These are phyloP conservation scores for Stegostoma tigrinum DNA, from an alignment of 2,113 vertebrate species.

Conservation along the genomic window DNA sequence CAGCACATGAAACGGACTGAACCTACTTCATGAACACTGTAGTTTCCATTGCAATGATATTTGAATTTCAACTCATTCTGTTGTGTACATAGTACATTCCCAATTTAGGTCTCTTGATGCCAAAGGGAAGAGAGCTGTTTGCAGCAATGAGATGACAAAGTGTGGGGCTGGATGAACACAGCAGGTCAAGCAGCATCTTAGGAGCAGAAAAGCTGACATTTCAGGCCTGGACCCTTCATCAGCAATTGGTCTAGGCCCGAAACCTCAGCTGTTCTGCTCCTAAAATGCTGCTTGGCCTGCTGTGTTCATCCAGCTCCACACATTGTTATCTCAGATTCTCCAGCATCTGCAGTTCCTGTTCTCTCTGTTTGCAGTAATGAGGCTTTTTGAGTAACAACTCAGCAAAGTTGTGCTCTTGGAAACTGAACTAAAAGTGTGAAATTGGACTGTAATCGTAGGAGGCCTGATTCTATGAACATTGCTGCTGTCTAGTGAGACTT, in stretches of 20 bases:
- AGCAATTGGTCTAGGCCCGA: too few relatives aligned
- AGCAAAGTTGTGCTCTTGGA: background rate
- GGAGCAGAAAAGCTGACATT: too few relatives aligned
- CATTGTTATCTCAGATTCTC: too few relatives aligned
- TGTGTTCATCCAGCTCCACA: too few relatives aligned
- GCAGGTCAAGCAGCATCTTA: too few relatives aligned
- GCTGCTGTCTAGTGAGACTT: background rate
- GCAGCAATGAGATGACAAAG: too few relatives aligned
- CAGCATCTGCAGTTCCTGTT: too few relatives aligned
- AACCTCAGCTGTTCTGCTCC: too few relatives aligned
- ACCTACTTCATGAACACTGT: background rate
- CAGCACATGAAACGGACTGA: background rate
- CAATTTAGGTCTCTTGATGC: background rate
- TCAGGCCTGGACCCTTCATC: too few relatives aligned
- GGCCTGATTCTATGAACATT: background rate
- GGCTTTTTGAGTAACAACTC: background rate
- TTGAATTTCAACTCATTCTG: background rate
- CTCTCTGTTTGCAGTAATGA: background rate
- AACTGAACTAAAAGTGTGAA: background rate
- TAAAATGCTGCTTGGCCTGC: too few relatives aligned
- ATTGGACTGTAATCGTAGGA: background rate
- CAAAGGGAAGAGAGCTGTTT: background rate
- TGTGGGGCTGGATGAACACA: too few relatives aligned
- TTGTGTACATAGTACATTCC: background rate
- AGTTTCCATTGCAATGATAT: background rate